Evolutionary conservation across 2,113 vertebrate genomes (phyloP), one percentile per base, ranked within the genome.

Genomic region (Heterocephalus glaber): DNA sequence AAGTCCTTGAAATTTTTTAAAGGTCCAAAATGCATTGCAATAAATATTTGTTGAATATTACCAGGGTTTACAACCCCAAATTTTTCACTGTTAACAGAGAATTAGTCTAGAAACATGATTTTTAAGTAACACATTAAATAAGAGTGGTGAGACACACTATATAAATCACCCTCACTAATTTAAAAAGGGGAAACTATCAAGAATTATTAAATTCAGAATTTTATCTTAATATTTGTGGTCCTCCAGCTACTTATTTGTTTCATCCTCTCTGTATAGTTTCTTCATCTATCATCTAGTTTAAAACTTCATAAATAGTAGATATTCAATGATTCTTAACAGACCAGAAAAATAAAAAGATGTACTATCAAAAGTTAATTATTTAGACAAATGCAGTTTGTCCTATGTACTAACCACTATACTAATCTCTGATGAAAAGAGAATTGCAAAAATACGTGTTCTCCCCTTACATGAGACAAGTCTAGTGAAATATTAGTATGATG

Each of bases 61-160:
- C n/a, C n/a, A n/a, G n/a, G n/a, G n/a, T n/a, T n/a, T n/a, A n/a
- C n/a, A n/a, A n/a, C n/a, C n/a, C n/a, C n/a, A n/a, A n/a, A 1
- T 49, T 66, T 92, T 95, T 81, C 10, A 72, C 4, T 86, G 70
- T 81, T 92, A 77, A 82, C 4, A 92, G 85, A 90, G 6, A 92
- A 83, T 72, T 76, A 88, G 33, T 17, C 20, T 76, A 38, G 19
- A 38, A 79, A 65, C 3, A 28, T 7, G 5, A 12, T 86, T 97
- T 96, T 28, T 54, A 79, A 80, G 66, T 24, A 54, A 60, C 5
- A 92, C 2, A 66, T 77, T 81, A 77, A 89, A 60, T 74, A 68
- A n/a, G 35, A 81, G 4, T 80, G n/a, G 33, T 72, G 20, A 68
- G 1, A 1, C 26, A 88, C 54, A 5, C 9, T 60, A 30, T 33